Evolutionary conservation across 2,888 invertebrate species (phyloP).

Genomic region (Hypolimnas misippus): DNA sequence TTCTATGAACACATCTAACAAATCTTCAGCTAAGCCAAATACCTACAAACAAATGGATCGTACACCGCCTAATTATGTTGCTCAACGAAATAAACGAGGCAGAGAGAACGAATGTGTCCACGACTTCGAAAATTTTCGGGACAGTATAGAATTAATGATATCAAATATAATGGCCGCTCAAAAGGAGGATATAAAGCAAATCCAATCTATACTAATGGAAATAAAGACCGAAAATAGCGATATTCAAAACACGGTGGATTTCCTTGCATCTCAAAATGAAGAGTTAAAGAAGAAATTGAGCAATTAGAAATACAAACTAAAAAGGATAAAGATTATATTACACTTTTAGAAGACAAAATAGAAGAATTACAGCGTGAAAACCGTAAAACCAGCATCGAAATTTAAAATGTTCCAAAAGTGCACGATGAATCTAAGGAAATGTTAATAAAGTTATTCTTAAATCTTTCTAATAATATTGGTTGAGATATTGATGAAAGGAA

Average conservation of each 20-base stretch:
- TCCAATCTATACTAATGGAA: conserved; percentile 12
- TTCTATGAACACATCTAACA: conserved; percentile 7
- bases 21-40: conserved; percentile 11
- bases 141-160: background rate
- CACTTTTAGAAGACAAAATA: conserved; percentile 7
- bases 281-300: conserved; percentile 7
- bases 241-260: too few relatives aligned
- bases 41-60: conserved; percentile 8
- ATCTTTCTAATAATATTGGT: background rate
- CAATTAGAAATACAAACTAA: too few relatives aligned
- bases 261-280: too few relatives aligned
- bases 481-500: background rate
- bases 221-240: too few relatives aligned
- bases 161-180: background rate
- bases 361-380: conserved; percentile 10
- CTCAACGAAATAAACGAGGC: conserved; percentile 12
- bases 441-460: background rate
- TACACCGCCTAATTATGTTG: conserved; percentile 4
- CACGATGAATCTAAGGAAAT: background rate
- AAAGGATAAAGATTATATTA: conserved; percentile 7
- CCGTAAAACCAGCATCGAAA: conserved; percentile 4
- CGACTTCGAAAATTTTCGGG: background rate
- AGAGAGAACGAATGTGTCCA: conserved; percentile 8
- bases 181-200: conserved; percentile 9
- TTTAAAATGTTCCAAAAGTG: background rate